Conservation (phyloP, 2,113 vertebrate genomes). For the Oreamnos americanus region DNA sequence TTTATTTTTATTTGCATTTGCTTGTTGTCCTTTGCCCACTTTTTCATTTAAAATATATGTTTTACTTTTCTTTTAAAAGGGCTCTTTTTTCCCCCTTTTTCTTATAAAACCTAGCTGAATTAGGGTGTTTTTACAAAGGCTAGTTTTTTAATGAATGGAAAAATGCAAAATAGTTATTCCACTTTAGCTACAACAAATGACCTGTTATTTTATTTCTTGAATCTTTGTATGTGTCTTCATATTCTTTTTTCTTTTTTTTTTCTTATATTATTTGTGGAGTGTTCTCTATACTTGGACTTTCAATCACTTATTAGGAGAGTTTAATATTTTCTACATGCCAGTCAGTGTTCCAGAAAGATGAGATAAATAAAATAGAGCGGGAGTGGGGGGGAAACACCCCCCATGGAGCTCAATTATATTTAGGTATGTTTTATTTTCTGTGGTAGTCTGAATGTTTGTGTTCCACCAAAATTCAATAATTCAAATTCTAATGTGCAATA, state of each 20-base stretch:
- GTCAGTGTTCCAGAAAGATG: neutral
- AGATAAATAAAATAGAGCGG: neutral
- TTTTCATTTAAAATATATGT: neutral
- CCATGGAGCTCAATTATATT: neutral
- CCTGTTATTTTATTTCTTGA: neutral
- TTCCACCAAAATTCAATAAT: neutral
- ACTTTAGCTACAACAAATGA: neutral
- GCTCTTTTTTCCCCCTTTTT: neutral
- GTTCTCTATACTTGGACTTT: neutral
- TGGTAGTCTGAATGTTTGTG: neutral
- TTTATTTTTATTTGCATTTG: neutral
- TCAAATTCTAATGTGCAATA: neutral
- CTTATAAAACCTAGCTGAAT: neutral
- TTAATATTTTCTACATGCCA: neutral
- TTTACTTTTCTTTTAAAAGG: neutral
- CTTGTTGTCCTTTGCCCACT: neutral
- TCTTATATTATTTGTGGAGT: neutral
- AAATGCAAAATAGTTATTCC: neutral
- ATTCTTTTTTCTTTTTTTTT: neutral
- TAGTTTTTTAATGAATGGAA: neutral
- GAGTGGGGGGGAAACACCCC: accelerated
- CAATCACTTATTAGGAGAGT: neutral
- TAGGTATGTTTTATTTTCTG: neutral
- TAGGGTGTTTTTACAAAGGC: neutral
- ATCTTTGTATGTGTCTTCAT: neutral